A percentile compares a stretch with the other conserved stretches of the same genome.
Evolutionary conservation across 2,888 invertebrate genomes (phyloP).

Genomic region (Panzeria rudis): DNA sequence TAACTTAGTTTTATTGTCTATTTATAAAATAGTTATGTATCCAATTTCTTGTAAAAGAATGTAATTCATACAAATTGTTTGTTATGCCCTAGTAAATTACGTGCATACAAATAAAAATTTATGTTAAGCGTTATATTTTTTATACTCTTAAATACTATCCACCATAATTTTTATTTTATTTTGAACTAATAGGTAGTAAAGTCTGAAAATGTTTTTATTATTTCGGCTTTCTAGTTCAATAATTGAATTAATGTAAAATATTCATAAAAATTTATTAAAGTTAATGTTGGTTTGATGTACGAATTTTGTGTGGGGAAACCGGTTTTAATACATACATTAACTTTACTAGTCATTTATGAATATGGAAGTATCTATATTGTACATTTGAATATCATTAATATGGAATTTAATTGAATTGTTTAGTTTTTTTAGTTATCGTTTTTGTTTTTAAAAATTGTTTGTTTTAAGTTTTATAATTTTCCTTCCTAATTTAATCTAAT

Average conservation of each 20-base stretch:
- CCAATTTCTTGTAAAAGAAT: conserved; percentile 34
- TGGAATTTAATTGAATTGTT: conserved; percentile 8
- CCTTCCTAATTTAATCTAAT: conserved; percentile 17
- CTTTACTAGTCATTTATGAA: too few species aligned
- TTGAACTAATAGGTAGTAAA: too few species aligned
- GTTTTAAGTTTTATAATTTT: conserved; percentile 18
- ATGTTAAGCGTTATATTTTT: conserved; percentile 41
- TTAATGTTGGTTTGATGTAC: too few species aligned
- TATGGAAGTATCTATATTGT: too few species aligned
- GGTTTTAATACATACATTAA: too few species aligned
- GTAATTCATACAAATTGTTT: conserved; percentile 26
- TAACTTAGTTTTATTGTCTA: conserved; percentile 49
- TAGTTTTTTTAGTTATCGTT: conserved; percentile 12
- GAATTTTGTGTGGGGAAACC: too few species aligned
- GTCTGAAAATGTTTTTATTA: too few species aligned
- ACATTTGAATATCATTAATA: conserved; percentile 33
- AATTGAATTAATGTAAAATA: too few species aligned
- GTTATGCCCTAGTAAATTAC: conserved; percentile 18
- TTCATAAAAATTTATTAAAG: too few species aligned
- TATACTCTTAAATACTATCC: neutral
- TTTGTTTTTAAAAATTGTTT: neutral
- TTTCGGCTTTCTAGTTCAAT: too few species aligned
- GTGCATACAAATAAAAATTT: conserved; percentile 1
- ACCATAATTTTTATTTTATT: too few species aligned
- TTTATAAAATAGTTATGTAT: conserved; percentile 46